phyloP scores from a whole-genome alignment of 2,113 vertebrate genomes.

The Monopterus albus region DNA sequence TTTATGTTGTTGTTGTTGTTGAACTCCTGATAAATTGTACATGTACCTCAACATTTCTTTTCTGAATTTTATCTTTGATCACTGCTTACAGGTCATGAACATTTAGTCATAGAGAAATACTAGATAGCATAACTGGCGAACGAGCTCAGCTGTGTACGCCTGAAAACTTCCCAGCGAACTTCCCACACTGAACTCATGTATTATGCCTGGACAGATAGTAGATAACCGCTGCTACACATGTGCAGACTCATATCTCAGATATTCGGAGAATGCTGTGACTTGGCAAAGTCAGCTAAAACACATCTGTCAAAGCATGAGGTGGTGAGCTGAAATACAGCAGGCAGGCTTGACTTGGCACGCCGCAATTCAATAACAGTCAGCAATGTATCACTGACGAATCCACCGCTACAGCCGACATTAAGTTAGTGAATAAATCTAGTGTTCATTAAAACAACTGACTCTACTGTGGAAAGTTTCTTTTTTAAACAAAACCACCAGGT shows the following conservation, averaged over 20 bases:
- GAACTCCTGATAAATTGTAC: no score
- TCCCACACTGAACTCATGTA: neutral
- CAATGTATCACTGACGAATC: slow-evolving; percentile 38
- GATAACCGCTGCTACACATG: neutral
- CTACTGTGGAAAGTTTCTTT: slow-evolving; percentile 6
- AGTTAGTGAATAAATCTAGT: slow-evolving; percentile 47
- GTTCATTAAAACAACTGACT: slow-evolving; percentile 49
- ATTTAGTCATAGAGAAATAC: no score
- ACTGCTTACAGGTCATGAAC: no score
- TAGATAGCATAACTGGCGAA: no score
- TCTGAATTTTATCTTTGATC: no score
- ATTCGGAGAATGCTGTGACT: slow-evolving; percentile 7
- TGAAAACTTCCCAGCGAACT: neutral
- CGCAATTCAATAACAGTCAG: slow-evolving; percentile 32
- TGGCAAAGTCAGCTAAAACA: slow-evolving; percentile 8
- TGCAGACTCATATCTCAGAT: neutral
- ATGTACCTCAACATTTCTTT: neutral
- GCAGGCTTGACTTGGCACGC: neutral
- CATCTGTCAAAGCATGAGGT: slow-evolving; percentile 5
- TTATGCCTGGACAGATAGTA: neutral
- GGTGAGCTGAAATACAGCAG: slow-evolving; percentile 34
- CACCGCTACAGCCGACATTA: slow-evolving; percentile 15
- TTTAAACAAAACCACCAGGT: neutral
- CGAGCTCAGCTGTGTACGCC: neutral
- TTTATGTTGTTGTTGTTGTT: no score